These are phyloP conservation scores for Athalia circularis DNA, from an alignment of 2,888 invertebrate species.

Conservation along the genomic window DNA sequence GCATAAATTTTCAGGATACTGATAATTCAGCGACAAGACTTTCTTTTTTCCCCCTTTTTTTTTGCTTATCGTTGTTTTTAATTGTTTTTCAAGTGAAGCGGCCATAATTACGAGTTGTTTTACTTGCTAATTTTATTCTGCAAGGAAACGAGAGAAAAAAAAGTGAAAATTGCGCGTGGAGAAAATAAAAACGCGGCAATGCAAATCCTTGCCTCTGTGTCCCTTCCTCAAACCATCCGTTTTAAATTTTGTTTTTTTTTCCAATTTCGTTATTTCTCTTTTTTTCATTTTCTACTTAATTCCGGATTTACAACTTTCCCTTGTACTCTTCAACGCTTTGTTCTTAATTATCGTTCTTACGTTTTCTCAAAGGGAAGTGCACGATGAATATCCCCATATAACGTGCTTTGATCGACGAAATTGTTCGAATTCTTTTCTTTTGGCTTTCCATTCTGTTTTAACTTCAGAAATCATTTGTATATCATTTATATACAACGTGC, in stretches of 20 bases:
- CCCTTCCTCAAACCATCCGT: no score
- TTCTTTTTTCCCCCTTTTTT: neutral
- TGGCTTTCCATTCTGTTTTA: no score
- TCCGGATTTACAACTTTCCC: no score
- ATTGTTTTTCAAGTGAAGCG: conserved; percentile 20
- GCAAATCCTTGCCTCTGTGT: neutral
- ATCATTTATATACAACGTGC: no score
- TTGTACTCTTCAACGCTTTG: neutral
- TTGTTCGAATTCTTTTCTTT: neutral
- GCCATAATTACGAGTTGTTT: conserved; percentile 17
- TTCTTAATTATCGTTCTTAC: conserved; percentile 12
- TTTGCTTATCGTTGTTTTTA: neutral
- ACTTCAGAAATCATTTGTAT: no score
- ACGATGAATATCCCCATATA: neutral
- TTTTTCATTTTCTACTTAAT: no score
- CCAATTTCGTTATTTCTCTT: no score
- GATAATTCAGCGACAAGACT: neutral
- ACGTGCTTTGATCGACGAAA: conserved; percentile 13
- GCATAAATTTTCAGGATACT: neutral
- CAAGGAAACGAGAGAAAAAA: neutral
- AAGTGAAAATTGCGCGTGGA: neutral
- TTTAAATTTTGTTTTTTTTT: no score
- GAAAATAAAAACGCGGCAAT: neutral
- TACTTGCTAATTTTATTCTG: conserved; percentile 16
- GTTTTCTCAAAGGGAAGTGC: neutral